Conservation (phyloP, 2,797 vertebrate genomes). For the Halcyon smyrnensis region DNA sequence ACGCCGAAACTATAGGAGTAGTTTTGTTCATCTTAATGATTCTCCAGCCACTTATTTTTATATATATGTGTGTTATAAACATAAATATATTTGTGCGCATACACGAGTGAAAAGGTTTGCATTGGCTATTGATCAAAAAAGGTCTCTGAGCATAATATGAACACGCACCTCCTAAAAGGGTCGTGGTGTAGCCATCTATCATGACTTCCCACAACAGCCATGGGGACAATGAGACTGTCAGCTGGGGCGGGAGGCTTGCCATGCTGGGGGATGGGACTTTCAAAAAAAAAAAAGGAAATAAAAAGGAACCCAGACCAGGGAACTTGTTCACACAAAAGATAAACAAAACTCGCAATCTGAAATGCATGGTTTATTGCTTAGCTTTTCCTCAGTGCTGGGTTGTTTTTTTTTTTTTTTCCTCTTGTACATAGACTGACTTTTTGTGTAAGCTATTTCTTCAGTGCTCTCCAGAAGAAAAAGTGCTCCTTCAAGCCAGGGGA, state of each 20-base stretch:
- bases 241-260: neutral
- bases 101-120: neutral
- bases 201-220: conserved; percentile 39
- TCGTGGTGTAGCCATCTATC: conserved; percentile 43
- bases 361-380: neutral
- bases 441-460: neutral
- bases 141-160: conserved; percentile 30
- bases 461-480: neutral
- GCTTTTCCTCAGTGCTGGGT: neutral
- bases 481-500: neutral
- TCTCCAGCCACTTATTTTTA: neutral
- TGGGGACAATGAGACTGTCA: conserved; percentile 41
- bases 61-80: neutral
- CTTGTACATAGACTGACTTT: neutral
- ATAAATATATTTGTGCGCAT: neutral
- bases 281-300: neutral
- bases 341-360: neutral
- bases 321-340: neutral
- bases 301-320: neutral
- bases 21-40: neutral
- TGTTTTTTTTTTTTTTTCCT: neutral
- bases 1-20: neutral
- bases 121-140: conserved; percentile 60
- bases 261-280: neutral
- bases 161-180: conserved; percentile 40